These are phyloP conservation scores for Sycophaga agraensis DNA, from an alignment of 1,140 invertebrate genomes.

Conservation along the genomic window DNA sequence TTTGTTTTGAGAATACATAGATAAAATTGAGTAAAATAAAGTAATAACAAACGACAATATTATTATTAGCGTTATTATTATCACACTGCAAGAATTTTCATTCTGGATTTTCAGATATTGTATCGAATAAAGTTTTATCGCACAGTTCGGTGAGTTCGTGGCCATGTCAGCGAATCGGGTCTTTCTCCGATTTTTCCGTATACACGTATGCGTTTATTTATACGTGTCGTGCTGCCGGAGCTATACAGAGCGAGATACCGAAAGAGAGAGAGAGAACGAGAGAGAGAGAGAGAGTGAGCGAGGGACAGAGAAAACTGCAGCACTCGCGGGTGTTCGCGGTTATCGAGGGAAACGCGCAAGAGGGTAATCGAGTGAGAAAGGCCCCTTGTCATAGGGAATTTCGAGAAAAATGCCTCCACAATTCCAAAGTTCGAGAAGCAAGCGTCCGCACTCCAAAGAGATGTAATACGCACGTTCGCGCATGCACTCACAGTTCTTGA, in stretches of 20 bases:
- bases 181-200: not conserved
- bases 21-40: too few relatives aligned
- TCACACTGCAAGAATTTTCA: too few relatives aligned
- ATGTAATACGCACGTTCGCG: too few relatives aligned
- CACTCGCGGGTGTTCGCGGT: not conserved
- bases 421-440: too few relatives aligned
- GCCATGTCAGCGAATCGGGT: not conserved
- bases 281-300: not conserved
- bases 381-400: slow-evolving; percentile 2
- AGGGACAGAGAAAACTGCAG: not conserved
- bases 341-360: not conserved
- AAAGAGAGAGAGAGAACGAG: not conserved
- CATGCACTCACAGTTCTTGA: too few relatives aligned
- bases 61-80: too few relatives aligned
- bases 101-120: slow-evolving; percentile 2
- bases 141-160: too few relatives aligned
- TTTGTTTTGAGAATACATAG: too few relatives aligned
- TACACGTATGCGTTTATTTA: too few relatives aligned
- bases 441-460: too few relatives aligned
- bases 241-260: not conserved
- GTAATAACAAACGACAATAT: too few relatives aligned
- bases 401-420: slow-evolving; percentile 5
- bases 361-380: slow-evolving; percentile 15
- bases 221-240: too few relatives aligned
- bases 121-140: slow-evolving; percentile 4